Evolutionary conservation across 1,140 invertebrate species (phyloP).

Genomic region (Dendroctonus valens): DNA sequence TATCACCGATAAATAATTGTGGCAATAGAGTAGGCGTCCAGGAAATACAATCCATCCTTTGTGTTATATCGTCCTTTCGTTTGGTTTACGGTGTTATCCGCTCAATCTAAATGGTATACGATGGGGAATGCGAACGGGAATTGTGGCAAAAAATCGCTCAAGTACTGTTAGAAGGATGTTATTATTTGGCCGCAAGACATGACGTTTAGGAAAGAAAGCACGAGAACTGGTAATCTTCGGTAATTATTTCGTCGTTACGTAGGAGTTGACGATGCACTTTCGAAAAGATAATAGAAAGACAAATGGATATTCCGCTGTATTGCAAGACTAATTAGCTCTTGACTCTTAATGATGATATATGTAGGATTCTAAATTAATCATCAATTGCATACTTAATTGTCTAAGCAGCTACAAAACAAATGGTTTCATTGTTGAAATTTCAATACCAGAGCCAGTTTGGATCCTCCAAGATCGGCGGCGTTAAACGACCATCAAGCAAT

Average conservation of each 20-base stretch:
- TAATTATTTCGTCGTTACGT: neutral
- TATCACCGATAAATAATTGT: slow-evolving; percentile 26
- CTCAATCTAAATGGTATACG: slow-evolving; percentile 22
- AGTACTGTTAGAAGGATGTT: slow-evolving; percentile 26
- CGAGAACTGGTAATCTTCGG: neutral
- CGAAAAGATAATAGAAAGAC: no score
- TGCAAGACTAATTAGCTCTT: no score
- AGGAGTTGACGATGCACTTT: neutral
- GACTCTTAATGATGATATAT: no score
- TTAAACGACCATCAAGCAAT: no score
- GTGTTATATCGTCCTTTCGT: slow-evolving; percentile 17
- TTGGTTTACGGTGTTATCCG: slow-evolving; percentile 22
- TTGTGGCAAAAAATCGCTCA: slow-evolving; percentile 3
- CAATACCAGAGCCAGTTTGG: no score
- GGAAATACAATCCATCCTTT: slow-evolving; percentile 27
- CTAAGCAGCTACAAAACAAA: no score
- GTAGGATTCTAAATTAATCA: no score
- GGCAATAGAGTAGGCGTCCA: slow-evolving; percentile 29
- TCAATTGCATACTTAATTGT: no score
- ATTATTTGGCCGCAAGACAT: slow-evolving; percentile 18
- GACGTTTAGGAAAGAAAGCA: slow-evolving; percentile 10
- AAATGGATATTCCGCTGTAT: no score
- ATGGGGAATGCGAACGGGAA: slow-evolving; percentile 15
- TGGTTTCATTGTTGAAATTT: no score
- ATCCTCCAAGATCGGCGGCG: no score